Evolutionary conservation across 1,140 invertebrate genomes (phyloP).

Genomic region (Cecropterus lyciades): DNA sequence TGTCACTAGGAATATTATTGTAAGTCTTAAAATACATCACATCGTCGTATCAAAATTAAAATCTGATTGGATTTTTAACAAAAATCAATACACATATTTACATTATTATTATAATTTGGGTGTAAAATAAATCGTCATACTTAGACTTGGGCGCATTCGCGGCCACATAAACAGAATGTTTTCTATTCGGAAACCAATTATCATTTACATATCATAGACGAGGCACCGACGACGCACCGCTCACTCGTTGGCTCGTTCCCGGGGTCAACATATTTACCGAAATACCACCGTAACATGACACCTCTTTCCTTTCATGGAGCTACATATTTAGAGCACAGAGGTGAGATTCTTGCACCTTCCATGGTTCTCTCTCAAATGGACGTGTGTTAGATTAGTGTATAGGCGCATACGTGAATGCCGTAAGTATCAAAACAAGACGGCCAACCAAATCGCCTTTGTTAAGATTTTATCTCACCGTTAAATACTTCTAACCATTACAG

Average conservation of each 20-base stretch:
- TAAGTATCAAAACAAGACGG: slow-evolving; percentile 78
- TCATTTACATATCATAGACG: slow-evolving; percentile 81
- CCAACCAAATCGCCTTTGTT: slow-evolving; percentile 80
- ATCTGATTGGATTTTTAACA: too few species aligned
- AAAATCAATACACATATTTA: background rate
- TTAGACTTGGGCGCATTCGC: slow-evolving; percentile 54
- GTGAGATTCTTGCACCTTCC: slow-evolving; percentile 27
- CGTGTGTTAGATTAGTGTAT: slow-evolving; percentile 61
- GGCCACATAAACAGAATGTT: slow-evolving; percentile 67
- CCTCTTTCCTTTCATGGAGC: slow-evolving; percentile 30
- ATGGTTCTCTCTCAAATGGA: slow-evolving; percentile 50
- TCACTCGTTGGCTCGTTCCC: slow-evolving; percentile 62
- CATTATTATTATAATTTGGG: slow-evolving; percentile 9
- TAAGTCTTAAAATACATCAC: too few species aligned
- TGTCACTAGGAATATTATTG: too few species aligned
- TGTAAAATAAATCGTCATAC: slow-evolving; percentile 19
- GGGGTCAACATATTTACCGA: slow-evolving; percentile 79
- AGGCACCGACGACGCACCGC: slow-evolving; percentile 64
- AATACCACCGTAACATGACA: slow-evolving; percentile 56
- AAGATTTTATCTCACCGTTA: slow-evolving; percentile 80
- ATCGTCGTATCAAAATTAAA: too few species aligned
- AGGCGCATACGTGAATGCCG: slow-evolving; percentile 69
- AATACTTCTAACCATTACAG: slow-evolving; percentile 80
- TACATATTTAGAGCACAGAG: slow-evolving; percentile 1
- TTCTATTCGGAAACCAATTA: slow-evolving; percentile 79